Percentiles rank a stretch among this genome's conserved stretches.
Evolutionary conservation across 2,113 vertebrate genomes (phyloP).

Genomic region (Callopanchax toddi): DNA sequence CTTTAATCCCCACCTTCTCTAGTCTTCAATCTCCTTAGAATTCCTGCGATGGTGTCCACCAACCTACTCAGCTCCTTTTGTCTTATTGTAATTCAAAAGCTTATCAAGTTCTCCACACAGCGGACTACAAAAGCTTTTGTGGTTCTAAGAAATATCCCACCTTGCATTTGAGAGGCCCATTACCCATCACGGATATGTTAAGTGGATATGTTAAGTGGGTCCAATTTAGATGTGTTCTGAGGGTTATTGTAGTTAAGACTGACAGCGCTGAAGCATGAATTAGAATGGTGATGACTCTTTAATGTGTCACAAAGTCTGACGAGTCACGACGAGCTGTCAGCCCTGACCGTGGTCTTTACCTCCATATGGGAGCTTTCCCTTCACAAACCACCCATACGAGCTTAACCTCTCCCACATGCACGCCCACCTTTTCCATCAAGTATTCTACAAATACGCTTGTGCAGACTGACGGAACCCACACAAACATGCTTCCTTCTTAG

Average conservation of each 20-base stretch:
- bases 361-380: conserved; percentile 23
- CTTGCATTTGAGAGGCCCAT: conserved; percentile 24
- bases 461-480: conserved; percentile 40
- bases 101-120: conserved; percentile 13
- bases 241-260: conserved; percentile 23
- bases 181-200: conserved; percentile 28
- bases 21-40: conserved; percentile 26
- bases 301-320: conserved; percentile 34
- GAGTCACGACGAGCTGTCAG: conserved; percentile 28
- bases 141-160: conserved; percentile 38
- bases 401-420: conserved; percentile 28
- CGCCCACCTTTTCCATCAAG: conserved; percentile 25
- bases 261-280: conserved; percentile 10
- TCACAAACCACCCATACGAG: conserved; percentile 13
- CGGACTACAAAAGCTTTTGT: conserved; percentile 27
- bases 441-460: conserved; percentile 11
- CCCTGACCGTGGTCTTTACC: conserved; percentile 29
- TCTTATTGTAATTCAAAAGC: conserved; percentile 42
- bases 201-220: conserved; percentile 31
- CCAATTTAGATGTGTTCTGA: conserved; percentile 22
- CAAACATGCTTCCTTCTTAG: conserved; percentile 26
- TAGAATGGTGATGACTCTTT: conserved; percentile 38
- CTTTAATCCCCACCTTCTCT: conserved; percentile 36
- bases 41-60: conserved; percentile 33
- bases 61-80: conserved; percentile 32